phyloP scores from a whole-genome alignment of 2,797 vertebrate species.

The Siniperca obscura region DNA sequence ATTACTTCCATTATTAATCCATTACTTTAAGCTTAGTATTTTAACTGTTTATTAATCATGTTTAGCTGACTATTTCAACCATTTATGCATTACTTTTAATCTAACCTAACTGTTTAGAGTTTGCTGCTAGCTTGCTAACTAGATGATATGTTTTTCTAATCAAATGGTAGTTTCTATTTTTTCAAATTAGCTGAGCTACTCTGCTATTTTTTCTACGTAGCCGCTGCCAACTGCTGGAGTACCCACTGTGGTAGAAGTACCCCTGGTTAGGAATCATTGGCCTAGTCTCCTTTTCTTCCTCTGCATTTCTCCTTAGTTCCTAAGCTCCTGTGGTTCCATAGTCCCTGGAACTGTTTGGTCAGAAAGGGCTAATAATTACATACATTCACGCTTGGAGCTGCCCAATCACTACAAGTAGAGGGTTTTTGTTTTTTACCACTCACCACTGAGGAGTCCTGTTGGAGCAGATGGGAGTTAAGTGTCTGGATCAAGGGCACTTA shows the following conservation, averaged over 20 bases:
- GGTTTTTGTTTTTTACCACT: neutral
- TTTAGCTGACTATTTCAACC: no score
- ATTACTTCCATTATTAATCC: no score
- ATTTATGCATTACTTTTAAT: no score
- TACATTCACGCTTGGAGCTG: neutral
- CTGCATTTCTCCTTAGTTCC: neutral
- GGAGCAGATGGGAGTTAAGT: conserved; percentile 9
- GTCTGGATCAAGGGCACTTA: neutral
- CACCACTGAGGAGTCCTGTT: neutral
- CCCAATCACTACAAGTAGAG: neutral
- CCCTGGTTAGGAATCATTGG: neutral
- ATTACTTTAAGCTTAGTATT: no score
- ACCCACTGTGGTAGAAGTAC: neutral
- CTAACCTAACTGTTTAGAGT: no score
- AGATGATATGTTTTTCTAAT: no score
- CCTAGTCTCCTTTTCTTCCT: neutral
- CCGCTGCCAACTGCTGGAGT: neutral
- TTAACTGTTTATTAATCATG: no score
- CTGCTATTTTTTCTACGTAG: neutral
- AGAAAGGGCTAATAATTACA: neutral
- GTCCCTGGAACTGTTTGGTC: neutral
- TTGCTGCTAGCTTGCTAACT: no score
- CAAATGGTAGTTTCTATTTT: neutral
- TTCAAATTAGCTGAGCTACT: neutral
- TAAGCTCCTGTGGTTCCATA: neutral